These are phyloP conservation scores for Melieria picta DNA, from an alignment of 2,888 invertebrate genomes.

Conservation along the genomic window DNA sequence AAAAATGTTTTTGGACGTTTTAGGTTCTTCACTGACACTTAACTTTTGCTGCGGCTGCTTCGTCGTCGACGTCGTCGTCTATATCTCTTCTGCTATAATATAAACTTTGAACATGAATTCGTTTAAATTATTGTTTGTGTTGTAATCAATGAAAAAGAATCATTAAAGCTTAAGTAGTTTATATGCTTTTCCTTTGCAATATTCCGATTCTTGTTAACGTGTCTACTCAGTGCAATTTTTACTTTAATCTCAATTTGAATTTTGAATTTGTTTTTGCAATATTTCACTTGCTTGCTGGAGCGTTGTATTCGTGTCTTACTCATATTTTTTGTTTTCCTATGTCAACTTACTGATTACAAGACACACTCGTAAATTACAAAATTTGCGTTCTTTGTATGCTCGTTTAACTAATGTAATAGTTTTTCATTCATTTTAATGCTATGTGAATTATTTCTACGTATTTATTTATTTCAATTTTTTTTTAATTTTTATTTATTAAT, in stretches of 20 bases:
- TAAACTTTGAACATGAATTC: conserved; percentile 26
- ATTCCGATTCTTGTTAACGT: neutral
- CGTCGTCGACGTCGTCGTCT: too few relatives aligned
- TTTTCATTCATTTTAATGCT: conserved; percentile 24
- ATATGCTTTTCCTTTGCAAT: neutral
- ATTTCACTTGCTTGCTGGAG: conserved; percentile 8
- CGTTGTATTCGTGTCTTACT: conserved; percentile 15
- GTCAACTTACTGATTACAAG: conserved; percentile 39
- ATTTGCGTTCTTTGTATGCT: conserved; percentile 1
- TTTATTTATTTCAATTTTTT: neutral
- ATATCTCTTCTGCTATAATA: too few relatives aligned
- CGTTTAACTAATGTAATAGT: conserved; percentile 2
- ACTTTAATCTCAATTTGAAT: too few relatives aligned
- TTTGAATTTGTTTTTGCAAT: conserved; percentile 15
- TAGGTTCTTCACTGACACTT: conserved; percentile 1
- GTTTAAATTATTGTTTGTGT: conserved; percentile 17
- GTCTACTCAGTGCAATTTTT: neutral
- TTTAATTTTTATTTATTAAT: neutral
- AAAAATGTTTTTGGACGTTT: conserved; percentile 26
- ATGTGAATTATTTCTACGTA: neutral
- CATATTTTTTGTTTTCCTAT: neutral
- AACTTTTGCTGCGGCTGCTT: too few relatives aligned
- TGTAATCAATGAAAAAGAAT: conserved; percentile 11
- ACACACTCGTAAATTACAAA: conserved; percentile 36
- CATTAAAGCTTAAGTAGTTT: conserved; percentile 24